Conservation (phyloP, 2,797 vertebrate species). For the Sebastes melanostomus region DNA sequence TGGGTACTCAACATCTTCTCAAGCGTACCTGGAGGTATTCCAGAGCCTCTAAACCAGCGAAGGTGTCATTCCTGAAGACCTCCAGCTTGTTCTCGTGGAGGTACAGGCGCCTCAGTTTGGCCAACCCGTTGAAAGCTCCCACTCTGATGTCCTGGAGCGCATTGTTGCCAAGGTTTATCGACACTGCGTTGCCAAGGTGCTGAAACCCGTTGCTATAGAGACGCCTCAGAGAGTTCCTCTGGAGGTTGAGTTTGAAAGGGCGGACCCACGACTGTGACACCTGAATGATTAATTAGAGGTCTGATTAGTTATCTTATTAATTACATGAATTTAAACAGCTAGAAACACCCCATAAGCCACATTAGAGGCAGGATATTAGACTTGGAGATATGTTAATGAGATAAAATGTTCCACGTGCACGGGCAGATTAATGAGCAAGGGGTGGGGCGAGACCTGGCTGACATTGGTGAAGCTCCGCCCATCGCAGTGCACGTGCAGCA, state of each 20-base stretch:
- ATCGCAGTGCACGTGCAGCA: slow-evolving; percentile 97
- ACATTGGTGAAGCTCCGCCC: slow-evolving; percentile 94
- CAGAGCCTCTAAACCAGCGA: slow-evolving; percentile 95
- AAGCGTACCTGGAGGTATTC: slow-evolving; percentile 96
- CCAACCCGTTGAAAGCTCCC: slow-evolving; percentile 94
- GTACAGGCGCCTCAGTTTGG: slow-evolving; percentile 94
- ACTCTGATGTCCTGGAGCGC: slow-evolving; percentile 98
- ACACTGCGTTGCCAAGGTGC: slow-evolving; percentile 98
- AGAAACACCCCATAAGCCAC: slow-evolving; percentile 76
- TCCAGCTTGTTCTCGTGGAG: slow-evolving; percentile 99
- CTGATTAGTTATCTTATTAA: slow-evolving; percentile 73
- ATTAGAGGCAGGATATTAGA: slow-evolving; percentile 78
- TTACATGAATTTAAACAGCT: slow-evolving; percentile 71
- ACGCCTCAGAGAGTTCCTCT: slow-evolving; percentile 97
- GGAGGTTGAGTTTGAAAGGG: slow-evolving; percentile 98
- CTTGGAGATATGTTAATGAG: slow-evolving; percentile 45
- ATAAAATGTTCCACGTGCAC: not conserved
- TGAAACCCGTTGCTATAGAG: slow-evolving; percentile 99
- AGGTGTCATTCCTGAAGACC: slow-evolving; percentile 97
- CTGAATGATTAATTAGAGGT: slow-evolving; percentile 73
- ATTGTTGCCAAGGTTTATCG: slow-evolving; percentile 99
- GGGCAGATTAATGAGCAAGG: not conserved
- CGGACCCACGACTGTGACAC: slow-evolving; percentile 88
- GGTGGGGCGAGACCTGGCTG: slow-evolving; percentile 79
- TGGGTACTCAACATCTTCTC: slow-evolving; percentile 20